Evolutionary conservation across 2,888 invertebrate genomes (phyloP), one percentile per base, ranked within the genome.

Genomic region (Tetrapedia diversipes): DNA sequence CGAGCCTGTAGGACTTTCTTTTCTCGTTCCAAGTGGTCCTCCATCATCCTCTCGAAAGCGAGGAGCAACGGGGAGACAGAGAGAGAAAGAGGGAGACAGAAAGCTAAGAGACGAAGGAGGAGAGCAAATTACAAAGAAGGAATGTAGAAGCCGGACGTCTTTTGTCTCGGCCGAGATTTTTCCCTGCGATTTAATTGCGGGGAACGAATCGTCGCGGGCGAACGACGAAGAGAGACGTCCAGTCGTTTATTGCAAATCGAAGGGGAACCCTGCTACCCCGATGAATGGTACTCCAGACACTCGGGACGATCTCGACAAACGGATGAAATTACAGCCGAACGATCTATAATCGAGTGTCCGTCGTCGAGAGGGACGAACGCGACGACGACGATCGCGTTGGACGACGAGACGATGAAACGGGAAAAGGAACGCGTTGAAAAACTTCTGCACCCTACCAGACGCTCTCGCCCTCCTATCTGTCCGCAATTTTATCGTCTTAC

Each of bases 191-290:
- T 86, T 82, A 85, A 87, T 84, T 83, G 77, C 77, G 71, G 72
- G 63, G 68, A 79, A 68, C 76, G 61, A 82, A 85, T 78, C 76
- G 78, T 51, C 71, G 63, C 41, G 45, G 53, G 37, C 37, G 45
- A 68, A 65, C 64, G 79, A 74, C 32, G 61, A 45, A 73, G 59
- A 64, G 54, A 60, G 64, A 66, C 51, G 54, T 61, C 51, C 49
- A 72, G 75, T 61, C 81, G 77, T 83, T 82, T 82, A 83, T 85
- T 79, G 80, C 69, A 81, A 80, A 85, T 83, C 81, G 78, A 81
- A 69, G 66, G 54, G 51, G 76, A 72, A 79, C 77, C 76, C 77
- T 61, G 56, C 67, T 56, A 65, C 57, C n/a, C n/a, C 78, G 68
- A 75, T 75, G 70, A 70, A 75, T 67, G 70, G 61, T 66, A 54